Base-by-base conservation (phyloP, 2,888 invertebrate genomes). In the Cheilosia pagana region DNA sequence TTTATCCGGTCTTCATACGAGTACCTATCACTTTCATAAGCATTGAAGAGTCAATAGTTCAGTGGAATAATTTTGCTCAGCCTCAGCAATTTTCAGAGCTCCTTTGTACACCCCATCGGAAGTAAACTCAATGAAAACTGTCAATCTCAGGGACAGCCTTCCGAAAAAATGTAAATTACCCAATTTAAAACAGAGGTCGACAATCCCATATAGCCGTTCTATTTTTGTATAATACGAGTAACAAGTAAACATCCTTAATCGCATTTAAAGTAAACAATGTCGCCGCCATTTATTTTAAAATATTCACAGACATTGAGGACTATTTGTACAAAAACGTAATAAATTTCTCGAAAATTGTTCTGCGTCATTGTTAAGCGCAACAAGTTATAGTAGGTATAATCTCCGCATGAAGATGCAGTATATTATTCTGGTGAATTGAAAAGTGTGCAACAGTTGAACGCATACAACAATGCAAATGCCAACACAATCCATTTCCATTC, bases 391-490 rank as follows among this genome's bases (percentile, higher is more conserved):
- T 53, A 28, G 39, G 28, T 53, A 28, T 6, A 71, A 60, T 45
- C 65, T 79, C 72, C 60, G 53, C 72, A 72, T 79, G 25, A 25
- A 43, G 48, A 41, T 25, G 8, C 41, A 19, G 19, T 63, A 70
- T 60, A 65, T 53, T 41, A 55, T 48, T 71, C 48, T 14, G 35
- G 25, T 19, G 23, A 67, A 82, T 77, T 77, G 62, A 82, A 82
- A 77, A 62, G 77, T 55, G 70, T 67, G 60, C 60, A 71, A 77
- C 65, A 68, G 25, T 10, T 31, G 4, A 25, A 41, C 55, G 35
- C 43, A 59, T 70, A 52, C 43, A 28, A 71, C 72, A 78, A 78
- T 78, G 62, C 53, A 39, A 77, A 53, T 65, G 60, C 45, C 77
- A 59, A 63, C 59, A 71, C 77, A 77, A 70, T 74, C 57, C 43